Evolutionary conservation across 2,113 vertebrate species (phyloP).

Genomic region (Mesitornis unicolor): DNA sequence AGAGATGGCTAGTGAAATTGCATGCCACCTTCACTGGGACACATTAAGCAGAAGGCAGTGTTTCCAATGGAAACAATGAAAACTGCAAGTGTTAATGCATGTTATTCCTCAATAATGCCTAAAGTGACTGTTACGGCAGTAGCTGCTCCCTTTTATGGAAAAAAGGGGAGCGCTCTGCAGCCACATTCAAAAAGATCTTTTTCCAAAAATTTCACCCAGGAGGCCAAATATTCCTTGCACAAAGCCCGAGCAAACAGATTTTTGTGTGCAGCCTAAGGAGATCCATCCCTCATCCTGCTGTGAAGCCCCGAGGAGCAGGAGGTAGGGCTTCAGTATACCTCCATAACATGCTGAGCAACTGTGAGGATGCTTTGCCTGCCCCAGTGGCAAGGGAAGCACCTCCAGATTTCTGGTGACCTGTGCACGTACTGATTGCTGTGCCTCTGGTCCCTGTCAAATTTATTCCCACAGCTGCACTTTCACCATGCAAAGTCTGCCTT

Average conservation of each 20-base stretch:
- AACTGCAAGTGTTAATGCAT: conserved; percentile 50
- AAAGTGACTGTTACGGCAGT: conserved; percentile 38
- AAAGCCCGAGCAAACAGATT: conserved; percentile 18
- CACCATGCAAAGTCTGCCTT: neutral
- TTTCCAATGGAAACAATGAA: conserved; percentile 63
- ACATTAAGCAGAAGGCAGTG: conserved; percentile 63
- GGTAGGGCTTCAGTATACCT: neutral
- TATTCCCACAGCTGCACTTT: neutral
- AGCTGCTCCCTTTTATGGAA: conserved; percentile 48
- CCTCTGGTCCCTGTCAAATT: neutral
- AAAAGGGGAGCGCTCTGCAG: neutral
- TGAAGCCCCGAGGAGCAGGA: neutral
- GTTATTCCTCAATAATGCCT: conserved; percentile 58
- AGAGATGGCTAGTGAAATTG: conserved; percentile 61
- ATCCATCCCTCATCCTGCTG: neutral
- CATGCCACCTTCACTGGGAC: conserved; percentile 57
- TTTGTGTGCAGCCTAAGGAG: neutral
- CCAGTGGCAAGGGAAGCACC: neutral
- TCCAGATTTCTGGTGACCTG: neutral
- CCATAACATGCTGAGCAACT: neutral
- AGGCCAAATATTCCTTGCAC: conserved; percentile 16
- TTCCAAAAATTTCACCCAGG: neutral
- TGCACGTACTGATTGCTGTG: neutral
- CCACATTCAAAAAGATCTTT: conserved; percentile 33
- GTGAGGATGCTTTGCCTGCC: neutral